Base-by-base conservation (phyloP, 2,113 vertebrate species). In the Oriolus oriolus region DNA sequence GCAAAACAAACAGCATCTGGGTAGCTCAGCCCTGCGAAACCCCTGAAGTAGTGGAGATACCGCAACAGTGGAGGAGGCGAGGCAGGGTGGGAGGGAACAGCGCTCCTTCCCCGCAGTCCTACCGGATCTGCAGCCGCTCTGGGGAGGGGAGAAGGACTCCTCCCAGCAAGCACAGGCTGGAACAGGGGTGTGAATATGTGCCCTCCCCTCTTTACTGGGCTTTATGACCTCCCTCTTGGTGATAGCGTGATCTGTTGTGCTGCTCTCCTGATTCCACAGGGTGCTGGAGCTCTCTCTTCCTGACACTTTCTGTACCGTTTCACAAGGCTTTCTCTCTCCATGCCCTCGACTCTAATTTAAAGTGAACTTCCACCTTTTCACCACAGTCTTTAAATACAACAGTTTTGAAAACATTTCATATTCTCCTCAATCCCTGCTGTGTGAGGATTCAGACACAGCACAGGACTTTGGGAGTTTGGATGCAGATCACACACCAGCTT, bases 1-100 rank as follows among this genome's bases (percentile, higher is more conserved):
- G 66, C 61, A 84, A 85, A 94, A 80, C 71, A 96, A 95, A 89
- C 56, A 94, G 83, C 82, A 65, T 39, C 87, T 79, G 87, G 35
- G 33, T 30, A 56, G 52, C 61, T 61, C 41, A 37, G 65, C 47
- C 59, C 53, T 10, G 24, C 0, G 1, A 84, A 85, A n/a, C 7
- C 26, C 76, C 35, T 19, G 20, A 39, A 74, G 66, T 6, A 3
- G 10, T 2, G 4, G 74, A 74, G 87, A 35, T 56, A 30, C 37
- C 0, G 21, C 45, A 61, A 9, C 8, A 44, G 90, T 19, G 3
- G 5, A 66, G 47, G 42, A 50, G 35, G 53, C 0, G 6, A 82
- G 49, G 33, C 3, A 1, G 50, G 18, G n/a, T 37, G 74, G 82
- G 65, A 83, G 88, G 71, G 45, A 83, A 41, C 7, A 13, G n/a